Conservation (phyloP, 1,140 invertebrate genomes). For the Neodiprion lecontei region DNA sequence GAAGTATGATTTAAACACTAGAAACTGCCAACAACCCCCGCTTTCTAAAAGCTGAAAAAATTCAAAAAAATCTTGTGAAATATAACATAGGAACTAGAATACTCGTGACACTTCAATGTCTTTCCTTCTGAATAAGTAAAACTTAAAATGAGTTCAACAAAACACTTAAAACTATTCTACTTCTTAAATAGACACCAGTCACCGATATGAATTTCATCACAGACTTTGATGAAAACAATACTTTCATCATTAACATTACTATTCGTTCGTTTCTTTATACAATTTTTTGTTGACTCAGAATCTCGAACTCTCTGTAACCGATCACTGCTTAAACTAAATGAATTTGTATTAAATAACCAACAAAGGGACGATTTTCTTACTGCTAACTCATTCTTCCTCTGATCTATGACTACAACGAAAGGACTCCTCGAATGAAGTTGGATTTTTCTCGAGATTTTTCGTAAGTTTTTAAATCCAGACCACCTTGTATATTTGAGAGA, state of each 20-base stretch:
- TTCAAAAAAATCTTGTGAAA: too few species aligned
- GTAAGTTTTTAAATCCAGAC: slow-evolving; percentile 15
- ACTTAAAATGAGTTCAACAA: neutral
- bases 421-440: slow-evolving; percentile 18
- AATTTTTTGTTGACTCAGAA: slow-evolving; percentile 14
- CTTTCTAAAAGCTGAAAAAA: too few species aligned
- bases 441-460: slow-evolving; percentile 16
- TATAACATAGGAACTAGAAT: neutral
- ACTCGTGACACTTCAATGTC: slow-evolving; percentile 10
- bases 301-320: slow-evolving; percentile 24
- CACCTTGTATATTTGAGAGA: slow-evolving; percentile 15
- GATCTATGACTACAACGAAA: slow-evolving; percentile 27
- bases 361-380: slow-evolving; percentile 33
- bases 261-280: too few species aligned
- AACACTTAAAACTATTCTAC: neutral
- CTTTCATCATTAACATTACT: too few species aligned
- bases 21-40: too few species aligned
- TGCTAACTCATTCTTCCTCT: slow-evolving; percentile 20
- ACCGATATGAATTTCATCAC: slow-evolving; percentile 15
- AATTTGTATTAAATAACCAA: slow-evolving; percentile 27
- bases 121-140: slow-evolving; percentile 4
- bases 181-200: slow-evolving; percentile 7
- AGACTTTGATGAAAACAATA: neutral
- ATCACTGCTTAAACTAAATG: slow-evolving; percentile 23
- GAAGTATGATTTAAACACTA: too few species aligned